These are phyloP conservation scores for Chromoteleia sp. DNA, from an alignment of 2,888 invertebrate genomes.

Conservation along the genomic window DNA sequence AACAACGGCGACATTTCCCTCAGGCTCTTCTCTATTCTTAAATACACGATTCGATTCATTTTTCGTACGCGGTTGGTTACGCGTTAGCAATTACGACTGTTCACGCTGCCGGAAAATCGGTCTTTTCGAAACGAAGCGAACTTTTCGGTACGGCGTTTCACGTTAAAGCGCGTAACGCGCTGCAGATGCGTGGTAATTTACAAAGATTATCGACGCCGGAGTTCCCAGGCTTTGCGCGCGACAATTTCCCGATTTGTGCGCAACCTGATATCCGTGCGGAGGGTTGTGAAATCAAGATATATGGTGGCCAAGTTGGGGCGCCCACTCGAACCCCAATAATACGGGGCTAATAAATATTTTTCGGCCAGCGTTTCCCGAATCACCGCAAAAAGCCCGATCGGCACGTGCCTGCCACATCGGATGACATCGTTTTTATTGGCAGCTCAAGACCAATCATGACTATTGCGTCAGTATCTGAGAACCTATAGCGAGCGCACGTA, in stretches of 20 bases:
- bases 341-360: slow-evolving; percentile 80
- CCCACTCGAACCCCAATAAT: slow-evolving; percentile 37
- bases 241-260: slow-evolving; percentile 84
- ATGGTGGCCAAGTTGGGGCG: slow-evolving; percentile 76
- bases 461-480: slow-evolving; percentile 66
- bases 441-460: slow-evolving; percentile 78
- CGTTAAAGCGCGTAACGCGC: slow-evolving; percentile 75
- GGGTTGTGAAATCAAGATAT: slow-evolving; percentile 84
- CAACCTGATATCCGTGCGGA: slow-evolving; percentile 83
- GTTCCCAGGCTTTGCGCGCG: slow-evolving; percentile 78
- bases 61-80: slow-evolving; percentile 41
- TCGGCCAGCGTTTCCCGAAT: slow-evolving; percentile 69
- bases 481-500: slow-evolving; percentile 21
- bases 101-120: slow-evolving; percentile 47
- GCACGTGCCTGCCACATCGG: slow-evolving; percentile 76
- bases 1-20: slow-evolving; percentile 24
- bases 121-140: slow-evolving; percentile 34
- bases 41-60: slow-evolving; percentile 29
- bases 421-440: slow-evolving; percentile 82
- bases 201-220: slow-evolving; percentile 78
- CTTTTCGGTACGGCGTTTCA: slow-evolving; percentile 15
- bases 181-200: slow-evolving; percentile 83
- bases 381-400: slow-evolving; percentile 64
- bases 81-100: slow-evolving; percentile 40
- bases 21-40: slow-evolving; percentile 7